Evolutionary conservation across 1,140 invertebrate species (phyloP), one percentile per base, ranked within the genome.

Genomic region (Drosophila sucinea): DNA sequence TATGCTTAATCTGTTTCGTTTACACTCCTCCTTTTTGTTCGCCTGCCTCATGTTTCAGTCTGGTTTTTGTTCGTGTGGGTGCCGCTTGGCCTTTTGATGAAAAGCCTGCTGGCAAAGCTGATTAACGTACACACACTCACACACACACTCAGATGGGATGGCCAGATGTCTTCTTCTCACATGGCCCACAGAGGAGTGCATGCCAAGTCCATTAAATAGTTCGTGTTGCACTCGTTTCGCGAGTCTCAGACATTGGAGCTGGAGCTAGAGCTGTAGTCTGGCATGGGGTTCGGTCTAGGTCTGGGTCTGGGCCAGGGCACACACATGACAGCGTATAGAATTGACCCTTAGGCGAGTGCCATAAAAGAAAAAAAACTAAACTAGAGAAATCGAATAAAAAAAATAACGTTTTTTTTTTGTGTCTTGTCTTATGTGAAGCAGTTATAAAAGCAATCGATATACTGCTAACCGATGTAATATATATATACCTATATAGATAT

Each of bases 161-260:
- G 40, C 63, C 73, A 89, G 76, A 89, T 83, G 83, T 83, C 80
- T 89, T 87, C 84, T 83, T 87, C 84, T 83, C 73, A 77, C 67
- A 81, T 87, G 82, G 82, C 75, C 64, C 38, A 60, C 61, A 32
- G 61, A 40, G 44, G 17, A 64, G 67, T 70, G 83, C 83, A 87
- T 87, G 82, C 41, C 83, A 74, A 71, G 70, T 89, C 84, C 83
- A 87, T 87, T 87, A 87, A 87, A 83, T 66, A 89, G 73, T 89
- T 87, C 84, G 83, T 87, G 83, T 87, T 87, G 83, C 83, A 86
- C 84, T 86, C 84, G 83, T 86, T 86, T 86, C 68, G 75, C 79
- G 51, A 32, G 51, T 64, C 51, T 55, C 62, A 60, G 25, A 41
- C 58, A 47, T 38, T 61, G 65, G 71, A 35, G 54, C 29, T 72